These are phyloP conservation scores for Hyphantria cunea DNA, from an alignment of 1,140 invertebrate genomes.

Conservation along the genomic window DNA sequence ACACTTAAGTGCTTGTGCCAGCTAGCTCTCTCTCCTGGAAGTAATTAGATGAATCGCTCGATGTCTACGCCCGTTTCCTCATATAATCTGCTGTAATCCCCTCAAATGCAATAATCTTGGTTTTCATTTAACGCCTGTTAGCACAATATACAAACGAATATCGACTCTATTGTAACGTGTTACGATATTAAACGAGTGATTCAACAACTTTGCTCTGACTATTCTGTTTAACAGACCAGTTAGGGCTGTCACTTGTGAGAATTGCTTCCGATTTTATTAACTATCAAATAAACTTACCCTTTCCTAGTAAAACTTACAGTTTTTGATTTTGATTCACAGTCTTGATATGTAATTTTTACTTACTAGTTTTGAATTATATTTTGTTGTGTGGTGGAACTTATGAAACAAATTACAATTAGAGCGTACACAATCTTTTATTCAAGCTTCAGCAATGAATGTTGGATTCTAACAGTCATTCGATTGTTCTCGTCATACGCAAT, in stretches of 20 bases:
- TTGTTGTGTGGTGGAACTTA: too few species aligned
- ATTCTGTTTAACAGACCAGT: neutral
- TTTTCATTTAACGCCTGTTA: constrained; percentile 7
- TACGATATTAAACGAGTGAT: neutral
- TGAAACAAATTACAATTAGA: too few species aligned
- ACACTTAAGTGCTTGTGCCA: too few species aligned
- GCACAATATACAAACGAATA: neutral
- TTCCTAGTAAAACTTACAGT: too few species aligned
- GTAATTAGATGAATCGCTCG: constrained; percentile 52
- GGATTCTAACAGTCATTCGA: too few species aligned
- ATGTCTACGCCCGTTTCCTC: constrained; percentile 36
- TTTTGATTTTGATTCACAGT: too few species aligned
- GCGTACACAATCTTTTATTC: too few species aligned
- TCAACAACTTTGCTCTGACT: constrained; percentile 1
- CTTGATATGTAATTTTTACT: too few species aligned
- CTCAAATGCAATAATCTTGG: constrained; percentile 37
- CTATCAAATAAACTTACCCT: constrained; percentile 13
- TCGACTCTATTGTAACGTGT: constrained; percentile 13
- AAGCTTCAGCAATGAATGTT: too few species aligned
- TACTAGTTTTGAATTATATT: too few species aligned
- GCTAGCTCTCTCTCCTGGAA: constrained; percentile 24
- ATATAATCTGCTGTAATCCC: constrained; percentile 42
- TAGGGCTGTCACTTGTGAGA: constrained; percentile 43
- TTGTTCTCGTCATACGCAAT: too few species aligned
- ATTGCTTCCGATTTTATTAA: constrained; percentile 59